phyloP scores from a whole-genome alignment of 2,888 invertebrate species.

The Saturnia pavonia region DNA sequence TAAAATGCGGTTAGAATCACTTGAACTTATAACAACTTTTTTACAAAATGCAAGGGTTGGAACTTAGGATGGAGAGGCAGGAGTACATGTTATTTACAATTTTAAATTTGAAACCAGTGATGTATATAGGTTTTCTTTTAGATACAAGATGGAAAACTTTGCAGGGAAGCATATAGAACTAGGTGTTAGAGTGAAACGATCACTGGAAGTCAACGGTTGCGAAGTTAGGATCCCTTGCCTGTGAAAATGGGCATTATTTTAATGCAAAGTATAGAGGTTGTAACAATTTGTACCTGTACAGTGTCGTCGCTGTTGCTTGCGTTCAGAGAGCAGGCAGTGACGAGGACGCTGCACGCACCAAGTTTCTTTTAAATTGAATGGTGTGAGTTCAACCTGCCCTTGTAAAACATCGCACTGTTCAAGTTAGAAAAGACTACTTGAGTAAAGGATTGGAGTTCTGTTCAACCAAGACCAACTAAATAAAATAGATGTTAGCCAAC shows the following conservation, averaged over 20 bases:
- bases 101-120: conserved; percentile 61
- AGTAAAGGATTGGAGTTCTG: conserved; percentile 81
- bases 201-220: conserved; percentile 74
- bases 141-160: conserved; percentile 77
- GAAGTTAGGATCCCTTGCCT: conserved; percentile 82
- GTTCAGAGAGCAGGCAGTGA: conserved; percentile 46
- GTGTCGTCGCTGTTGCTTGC: conserved; percentile 67
- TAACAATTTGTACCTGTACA: conserved; percentile 81
- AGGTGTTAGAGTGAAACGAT: conserved; percentile 74
- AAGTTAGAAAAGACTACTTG: conserved; percentile 80
- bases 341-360: conserved; percentile 73
- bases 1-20: conserved; percentile 46
- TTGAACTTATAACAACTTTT: conserved; percentile 54
- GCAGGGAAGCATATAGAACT: conserved; percentile 81
- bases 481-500: conserved; percentile 58
- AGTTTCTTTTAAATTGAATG: conserved; percentile 82
- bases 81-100: conserved; percentile 60
- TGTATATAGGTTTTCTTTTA: conserved; percentile 72
- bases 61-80: conserved; percentile 61
- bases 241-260: conserved; percentile 94
- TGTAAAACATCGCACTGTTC: conserved; percentile 76
- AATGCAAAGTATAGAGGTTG: conserved; percentile 96
- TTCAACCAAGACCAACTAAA: conserved; percentile 83
- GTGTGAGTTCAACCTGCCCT: conserved; percentile 76
- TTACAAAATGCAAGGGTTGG: conserved; percentile 76